Evolutionary conservation across 2,888 invertebrate genomes (phyloP), one percentile per base, ranked within the genome.

Genomic region (Netelia melanura): DNA sequence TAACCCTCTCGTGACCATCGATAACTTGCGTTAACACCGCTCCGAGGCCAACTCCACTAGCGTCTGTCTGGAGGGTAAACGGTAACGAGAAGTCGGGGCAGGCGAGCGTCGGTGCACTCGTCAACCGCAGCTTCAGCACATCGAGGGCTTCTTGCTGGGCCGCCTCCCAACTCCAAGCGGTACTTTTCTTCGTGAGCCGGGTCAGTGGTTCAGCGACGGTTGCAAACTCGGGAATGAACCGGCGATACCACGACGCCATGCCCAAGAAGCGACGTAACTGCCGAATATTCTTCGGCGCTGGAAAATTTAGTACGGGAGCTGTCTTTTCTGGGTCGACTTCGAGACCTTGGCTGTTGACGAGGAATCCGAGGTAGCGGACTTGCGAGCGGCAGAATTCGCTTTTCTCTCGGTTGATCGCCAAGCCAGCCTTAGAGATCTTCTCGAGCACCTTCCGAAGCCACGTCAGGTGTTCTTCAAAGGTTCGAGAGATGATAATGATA

Each of bases 231-330:
- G 80, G 81, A 0, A 90, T 86, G 58, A 88, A 89, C 0, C 88
- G 80, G 0, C 89, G 74, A 65, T 90, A 92, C 89, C 90, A 91
- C 0, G 87, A 86, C 0, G 84, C 86, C 61, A 90, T 56, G 0
- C 91, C 90, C 0, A 91, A 25, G 61, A 91, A 92, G 6, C 87
- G 62, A 1, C 88, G 79, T 5, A 90, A 21, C 25, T 89, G 84
- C 14, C 30, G 56, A 0, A 84, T 3, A 1, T 43, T 85, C 6
- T 14, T 8, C 2, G 85, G 86, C 3, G 43, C 58, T 0, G 86
- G 87, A 43, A 76, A 85, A 0, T 80, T 30, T 3, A 70, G 0
- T 0, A 87, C 64, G 5, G 86, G 54, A 1, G 62, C 56, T 1
- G 61, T 64, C 17, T 83, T 86, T 0, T 83, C 80, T 0, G 76